A percentile compares a stretch with the other conserved stretches of the same genome.
Evolutionary conservation across 2,113 vertebrate species (phyloP).

Genomic region (Oryzias celebensis): DNA sequence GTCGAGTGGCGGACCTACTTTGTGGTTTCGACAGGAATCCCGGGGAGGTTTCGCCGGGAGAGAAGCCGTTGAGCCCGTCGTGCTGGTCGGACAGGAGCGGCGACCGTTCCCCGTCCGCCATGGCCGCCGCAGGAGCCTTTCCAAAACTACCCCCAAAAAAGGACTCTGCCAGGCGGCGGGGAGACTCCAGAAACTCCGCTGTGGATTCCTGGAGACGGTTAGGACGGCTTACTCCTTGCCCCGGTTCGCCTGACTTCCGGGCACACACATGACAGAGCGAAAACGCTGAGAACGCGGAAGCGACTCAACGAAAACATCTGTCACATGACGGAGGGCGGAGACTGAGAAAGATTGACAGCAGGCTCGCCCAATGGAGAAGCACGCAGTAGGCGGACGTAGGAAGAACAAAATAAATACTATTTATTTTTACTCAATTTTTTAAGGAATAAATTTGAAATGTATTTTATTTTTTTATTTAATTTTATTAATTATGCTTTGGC

Average conservation of each 20-base stretch:
- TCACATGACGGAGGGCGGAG: constrained; percentile 56
- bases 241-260: neutral
- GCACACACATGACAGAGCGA: constrained; percentile 46
- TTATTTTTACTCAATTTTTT: too few relatives aligned
- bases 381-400: neutral
- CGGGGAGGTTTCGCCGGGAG: constrained; percentile 24
- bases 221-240: neutral
- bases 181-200: neutral
- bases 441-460: too few relatives aligned
- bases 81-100: constrained; percentile 69
- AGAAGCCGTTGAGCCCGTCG: constrained; percentile 61
- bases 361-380: constrained; percentile 30
- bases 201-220: neutral
- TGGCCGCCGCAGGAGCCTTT: constrained; percentile 15
- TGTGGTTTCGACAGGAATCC: constrained; percentile 38
- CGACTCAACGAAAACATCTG: constrained; percentile 47
- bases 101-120: constrained; percentile 72
- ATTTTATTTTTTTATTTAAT: too few relatives aligned
- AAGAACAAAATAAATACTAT: too few relatives aligned
- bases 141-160: neutral
- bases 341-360: constrained; percentile 10
- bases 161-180: neutral
- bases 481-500: too few relatives aligned
- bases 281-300: constrained; percentile 49
- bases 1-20: constrained; percentile 33